Conservation (phyloP, 2,797 vertebrate species). For the Protonibea diacanthus region DNA sequence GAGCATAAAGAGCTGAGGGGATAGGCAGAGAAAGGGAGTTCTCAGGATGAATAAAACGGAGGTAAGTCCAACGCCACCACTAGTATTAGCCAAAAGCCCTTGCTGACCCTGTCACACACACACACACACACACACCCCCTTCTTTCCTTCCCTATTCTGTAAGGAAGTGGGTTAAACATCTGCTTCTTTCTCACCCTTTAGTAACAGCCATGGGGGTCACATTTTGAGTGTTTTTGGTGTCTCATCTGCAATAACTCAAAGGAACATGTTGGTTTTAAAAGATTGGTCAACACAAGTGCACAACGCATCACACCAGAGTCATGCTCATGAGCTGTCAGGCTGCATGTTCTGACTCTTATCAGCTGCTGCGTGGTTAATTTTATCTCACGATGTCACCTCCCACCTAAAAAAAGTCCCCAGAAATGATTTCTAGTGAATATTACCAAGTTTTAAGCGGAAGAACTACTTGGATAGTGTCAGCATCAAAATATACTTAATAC, state of each 20-base stretch:
- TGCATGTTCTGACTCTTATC: neutral
- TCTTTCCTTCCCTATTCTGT: neutral
- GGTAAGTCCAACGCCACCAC: constrained; percentile 54
- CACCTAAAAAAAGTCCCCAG: neutral
- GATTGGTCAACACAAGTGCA: neutral
- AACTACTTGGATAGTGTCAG: neutral
- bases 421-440: neutral
- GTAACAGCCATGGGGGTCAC: neutral
- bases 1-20: constrained; percentile 5
- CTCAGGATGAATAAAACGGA: constrained; percentile 68
- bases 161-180: neutral
- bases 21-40: constrained; percentile 29
- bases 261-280: neutral
- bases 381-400: neutral
- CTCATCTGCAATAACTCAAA: neutral
- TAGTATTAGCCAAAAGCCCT: constrained; percentile 61
- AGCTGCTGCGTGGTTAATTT: neutral
- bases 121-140: neutral
- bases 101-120: constrained; percentile 45
- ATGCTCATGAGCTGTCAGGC: neutral
- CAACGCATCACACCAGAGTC: neutral
- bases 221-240: neutral
- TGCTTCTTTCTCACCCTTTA: neutral
- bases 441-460: neutral
- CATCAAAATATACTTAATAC: neutral